Percentiles rank a stretch among this genome's conserved stretches.
phyloP scores from a whole-genome alignment of 1,140 invertebrate genomes.

The Eulimnadia texana region DNA sequence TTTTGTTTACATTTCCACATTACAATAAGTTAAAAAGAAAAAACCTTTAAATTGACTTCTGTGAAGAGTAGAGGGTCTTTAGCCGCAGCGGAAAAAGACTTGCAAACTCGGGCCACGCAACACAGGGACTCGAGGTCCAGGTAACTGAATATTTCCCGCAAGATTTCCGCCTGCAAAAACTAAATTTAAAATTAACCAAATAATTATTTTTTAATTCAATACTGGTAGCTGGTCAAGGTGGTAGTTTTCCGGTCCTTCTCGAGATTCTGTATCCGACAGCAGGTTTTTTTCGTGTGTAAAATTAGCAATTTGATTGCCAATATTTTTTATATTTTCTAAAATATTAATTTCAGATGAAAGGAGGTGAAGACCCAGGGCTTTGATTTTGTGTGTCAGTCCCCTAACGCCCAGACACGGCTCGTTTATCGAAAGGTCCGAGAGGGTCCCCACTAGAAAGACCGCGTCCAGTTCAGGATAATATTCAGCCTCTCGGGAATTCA shows the following conservation, averaged over 20 bases:
- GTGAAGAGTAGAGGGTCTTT: conserved; percentile 59
- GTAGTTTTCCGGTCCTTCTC: conserved; percentile 18
- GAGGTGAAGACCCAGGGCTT: conserved; percentile 9
- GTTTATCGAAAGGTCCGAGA: conserved; percentile 15
- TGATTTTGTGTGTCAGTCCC: conserved; percentile 10
- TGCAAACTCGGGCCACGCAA: conserved; percentile 55
- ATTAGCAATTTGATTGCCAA: background rate
- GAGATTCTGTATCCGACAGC: background rate
- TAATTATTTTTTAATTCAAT: conserved; percentile 10
- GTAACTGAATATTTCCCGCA: conserved; percentile 55
- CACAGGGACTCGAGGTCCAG: conserved; percentile 63
- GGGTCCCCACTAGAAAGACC: conserved; percentile 50
- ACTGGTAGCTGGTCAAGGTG: conserved; percentile 24
- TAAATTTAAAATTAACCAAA: conserved; percentile 5
- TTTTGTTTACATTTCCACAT: no score
- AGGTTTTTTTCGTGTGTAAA: background rate
- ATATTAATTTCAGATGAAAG: conserved; percentile 3
- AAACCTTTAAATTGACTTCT: conserved; percentile 57
- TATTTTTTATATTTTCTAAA: background rate
- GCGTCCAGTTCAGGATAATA: conserved; percentile 85
- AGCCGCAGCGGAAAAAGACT: conserved; percentile 53
- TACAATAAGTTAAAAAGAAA: no score
- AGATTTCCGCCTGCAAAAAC: conserved; percentile 47
- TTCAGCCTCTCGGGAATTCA: conserved; percentile 59
- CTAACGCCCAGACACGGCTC: background rate